Base-by-base conservation (phyloP, 1,140 invertebrate genomes). In the Diprion similis region DNA sequence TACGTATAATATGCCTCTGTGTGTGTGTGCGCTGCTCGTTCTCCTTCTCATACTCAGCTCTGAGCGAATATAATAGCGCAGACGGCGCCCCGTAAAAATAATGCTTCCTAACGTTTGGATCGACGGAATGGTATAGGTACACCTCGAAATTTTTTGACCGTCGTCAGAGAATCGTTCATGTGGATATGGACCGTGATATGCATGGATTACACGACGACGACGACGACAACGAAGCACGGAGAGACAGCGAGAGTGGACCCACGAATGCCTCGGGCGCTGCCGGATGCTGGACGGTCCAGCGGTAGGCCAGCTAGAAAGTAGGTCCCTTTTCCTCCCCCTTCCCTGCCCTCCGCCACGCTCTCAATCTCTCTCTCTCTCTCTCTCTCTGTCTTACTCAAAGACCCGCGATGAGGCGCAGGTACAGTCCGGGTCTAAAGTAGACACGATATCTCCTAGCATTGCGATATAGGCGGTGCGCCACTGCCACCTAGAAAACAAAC, bases 231-330 rank as follows among this genome's bases (percentile, higher is more conserved):
- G 24, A 37, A 37, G 24, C 24, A 68, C 13, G 64, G 67, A 78
- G 77, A 78, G 76, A 75, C 76, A 79, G 79, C 79, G 82, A 84
- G 81, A 83, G 81, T 83, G 82, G 80, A 78, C 3, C 51, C 51
- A 59, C 77, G 76, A 75, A 77, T 78, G 80, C 84, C 80, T 59
- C 74, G 78, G 81, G 84, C 82, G 72, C 77, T 83, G 78, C 82
- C 82, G 84, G 83, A 85, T 85, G 80, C 78, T 79, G 51, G 51
- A 59, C 51, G 77, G 64, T 46, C 71, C 74, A 67, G 66, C 79
- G 82, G 80, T 83, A 82, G 80, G 79, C 79, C 80, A 81, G 80
- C 84, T 81, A 84, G 84, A 86, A 86, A 86, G 84, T 86, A 84
- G 84, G 82, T 83, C 81, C 79, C 78, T 78, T 79, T 77, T 76